Base-by-base conservation (phyloP, 2,797 vertebrate species). In the Aldrovandia affinis region DNA sequence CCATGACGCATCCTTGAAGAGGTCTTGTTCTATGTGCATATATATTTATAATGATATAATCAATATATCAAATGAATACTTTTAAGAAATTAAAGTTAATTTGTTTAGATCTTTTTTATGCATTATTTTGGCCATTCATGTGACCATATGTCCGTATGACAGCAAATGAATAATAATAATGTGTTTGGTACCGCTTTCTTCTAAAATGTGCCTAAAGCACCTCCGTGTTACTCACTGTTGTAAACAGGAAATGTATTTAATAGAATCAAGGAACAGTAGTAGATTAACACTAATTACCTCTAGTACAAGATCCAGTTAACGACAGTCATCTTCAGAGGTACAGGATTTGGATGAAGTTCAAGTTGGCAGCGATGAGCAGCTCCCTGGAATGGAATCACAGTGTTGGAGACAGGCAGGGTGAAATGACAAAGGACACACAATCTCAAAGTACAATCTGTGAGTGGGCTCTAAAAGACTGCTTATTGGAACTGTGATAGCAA, bases 351-450 rank as follows among this genome's bases (percentile, higher is more conserved):
- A 85, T 61, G 68, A 65, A 39, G 65, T 75, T 79, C 79, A 85
- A 85, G 65, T 82, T 87, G 81, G 84, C 81, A 80, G 80, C 36
- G 73, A 50, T 5, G 44, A 63, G 42, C 47, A 77, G 55, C 77
- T 81, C 89, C 83, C 88, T 87, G 50, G 92, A 91, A 93, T 87
- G 91, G 92, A 93, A 95, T 94, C 86, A 86, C 89, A 95, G 91
- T 89, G 92, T 25, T 57, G 18, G 7, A 54, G n/a, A 80, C 12
- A 28, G 28, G 30, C 28, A 42, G 42, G n/a, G 44, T 22, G 59
- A 39, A 47, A 73, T 50, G 9, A 33, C 33, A 33, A 65, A 63
- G 80, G 68, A 70, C 36, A 39, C 68, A 70, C 36, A 70, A 70
- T 70, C 68, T 70, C 68, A 39, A 70, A 33, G 30, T 70, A 70